Percentiles rank a stretch among this genome's conserved stretches.
Evolutionary conservation across 2,113 vertebrate species (phyloP).

Genomic region (Rhadina sibilatrix): DNA sequence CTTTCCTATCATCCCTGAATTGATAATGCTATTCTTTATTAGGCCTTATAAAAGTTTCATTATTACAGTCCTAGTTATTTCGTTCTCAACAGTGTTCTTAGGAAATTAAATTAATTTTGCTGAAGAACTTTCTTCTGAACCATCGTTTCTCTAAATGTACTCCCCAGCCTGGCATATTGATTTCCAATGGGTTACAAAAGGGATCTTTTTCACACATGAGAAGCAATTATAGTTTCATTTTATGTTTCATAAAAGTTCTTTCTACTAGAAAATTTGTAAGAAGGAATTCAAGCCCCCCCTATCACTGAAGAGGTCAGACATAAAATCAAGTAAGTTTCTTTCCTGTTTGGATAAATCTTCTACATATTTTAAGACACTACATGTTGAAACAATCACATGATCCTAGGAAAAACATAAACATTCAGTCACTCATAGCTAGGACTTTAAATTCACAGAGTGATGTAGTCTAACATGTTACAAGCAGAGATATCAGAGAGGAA

Average conservation of each 20-base stretch:
- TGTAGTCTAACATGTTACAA: neutral
- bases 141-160: neutral
- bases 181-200: neutral
- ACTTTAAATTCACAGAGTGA: neutral
- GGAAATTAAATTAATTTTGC: slow-evolving; percentile 10
- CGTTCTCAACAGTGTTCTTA: neutral
- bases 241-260: neutral
- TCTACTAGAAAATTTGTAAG: neutral
- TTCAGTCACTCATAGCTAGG: neutral
- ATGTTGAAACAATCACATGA: neutral
- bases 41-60: neutral
- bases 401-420: neutral
- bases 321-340: neutral
- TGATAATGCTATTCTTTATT: neutral
- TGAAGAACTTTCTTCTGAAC: neutral
- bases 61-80: neutral
- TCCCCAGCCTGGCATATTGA: neutral
- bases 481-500: neutral
- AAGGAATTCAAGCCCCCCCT: neutral
- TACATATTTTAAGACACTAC: neutral
- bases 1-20: neutral
- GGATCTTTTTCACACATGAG: neutral
- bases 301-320: neutral
- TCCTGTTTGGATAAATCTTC: neutral
- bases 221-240: neutral